phyloP scores from a whole-genome alignment of 2,113 vertebrate species.

The Tautogolabrus adspersus region DNA sequence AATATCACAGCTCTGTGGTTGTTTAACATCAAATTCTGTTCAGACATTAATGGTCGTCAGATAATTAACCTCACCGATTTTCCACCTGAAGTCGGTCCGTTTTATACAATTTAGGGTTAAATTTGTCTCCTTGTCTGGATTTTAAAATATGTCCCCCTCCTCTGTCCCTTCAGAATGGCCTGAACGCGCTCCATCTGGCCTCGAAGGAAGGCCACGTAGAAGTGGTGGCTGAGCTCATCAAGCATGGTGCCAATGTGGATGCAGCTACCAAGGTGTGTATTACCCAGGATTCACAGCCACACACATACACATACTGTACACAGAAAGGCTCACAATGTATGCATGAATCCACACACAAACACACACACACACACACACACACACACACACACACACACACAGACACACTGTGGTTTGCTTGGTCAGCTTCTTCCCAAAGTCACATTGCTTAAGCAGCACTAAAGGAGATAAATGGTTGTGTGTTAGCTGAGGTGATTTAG shows the following conservation, averaged over 20 bases:
- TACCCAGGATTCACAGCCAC: not conserved
- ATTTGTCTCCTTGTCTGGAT: not conserved
- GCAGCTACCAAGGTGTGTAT: constrained; percentile 94
- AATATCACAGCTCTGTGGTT: no score
- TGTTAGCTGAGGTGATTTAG: constrained; percentile 22
- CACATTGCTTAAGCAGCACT: constrained; percentile 49
- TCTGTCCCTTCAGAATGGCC: constrained; percentile 87
- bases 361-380: not conserved
- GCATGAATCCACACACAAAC: constrained; percentile 25
- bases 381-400: not conserved
- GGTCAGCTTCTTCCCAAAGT: constrained; percentile 62
- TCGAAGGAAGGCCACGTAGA: constrained; percentile 98
- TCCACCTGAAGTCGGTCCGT: no score
- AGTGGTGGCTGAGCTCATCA: constrained; percentile 95
- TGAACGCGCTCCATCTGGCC: constrained; percentile 97
- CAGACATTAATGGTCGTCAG: no score
- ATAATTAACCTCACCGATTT: no score
- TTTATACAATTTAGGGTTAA: not conserved
- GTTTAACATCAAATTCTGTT: no score
- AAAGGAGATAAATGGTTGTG: constrained; percentile 39
- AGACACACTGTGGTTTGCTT: constrained; percentile 41
- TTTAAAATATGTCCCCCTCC: not conserved
- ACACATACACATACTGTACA: constrained; percentile 25
- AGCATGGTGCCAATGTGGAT: constrained; percentile 94
- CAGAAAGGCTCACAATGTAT: not conserved